phyloP scores from a whole-genome alignment of 2,888 invertebrate genomes.

The Gastracanthus pulcherrimus region DNA sequence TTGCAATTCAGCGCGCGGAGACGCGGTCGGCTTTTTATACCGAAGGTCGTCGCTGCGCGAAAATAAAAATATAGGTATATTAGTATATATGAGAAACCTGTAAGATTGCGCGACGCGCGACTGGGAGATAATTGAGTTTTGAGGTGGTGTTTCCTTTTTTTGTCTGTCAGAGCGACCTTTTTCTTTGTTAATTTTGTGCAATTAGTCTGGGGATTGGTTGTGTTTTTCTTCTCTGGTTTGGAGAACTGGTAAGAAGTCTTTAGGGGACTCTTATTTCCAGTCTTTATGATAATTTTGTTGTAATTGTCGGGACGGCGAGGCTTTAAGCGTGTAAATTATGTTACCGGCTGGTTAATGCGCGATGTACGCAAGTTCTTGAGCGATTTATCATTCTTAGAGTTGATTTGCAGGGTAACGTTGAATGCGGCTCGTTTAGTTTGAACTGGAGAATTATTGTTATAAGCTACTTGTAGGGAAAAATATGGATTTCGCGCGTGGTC shows the following conservation, averaged over 20 bases:
- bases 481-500: too few species aligned
- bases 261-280: not conserved
- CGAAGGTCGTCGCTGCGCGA: not conserved
- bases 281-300: not conserved
- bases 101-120: too few species aligned
- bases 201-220: not conserved
- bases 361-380: too few species aligned
- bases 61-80: too few species aligned
- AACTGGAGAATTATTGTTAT: not conserved
- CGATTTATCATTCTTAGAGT: conserved; percentile 15
- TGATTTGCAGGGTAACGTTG: not conserved
- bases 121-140: too few species aligned
- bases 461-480: too few species aligned
- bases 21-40: conserved; percentile 4
- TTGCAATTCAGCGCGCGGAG: conserved; percentile 38
- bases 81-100: too few species aligned
- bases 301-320: not conserved
- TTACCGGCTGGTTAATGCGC: not conserved
- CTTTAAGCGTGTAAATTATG: conserved; percentile 8
- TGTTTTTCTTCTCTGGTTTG: not conserved
- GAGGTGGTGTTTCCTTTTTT: not conserved
- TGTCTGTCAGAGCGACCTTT: not conserved
- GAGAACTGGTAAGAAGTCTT: not conserved
- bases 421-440: not conserved
- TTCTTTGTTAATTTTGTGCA: not conserved